Evolutionary conservation across 2,888 invertebrate species (phyloP).

Genomic region (Caenorhabditis uteleia): DNA sequence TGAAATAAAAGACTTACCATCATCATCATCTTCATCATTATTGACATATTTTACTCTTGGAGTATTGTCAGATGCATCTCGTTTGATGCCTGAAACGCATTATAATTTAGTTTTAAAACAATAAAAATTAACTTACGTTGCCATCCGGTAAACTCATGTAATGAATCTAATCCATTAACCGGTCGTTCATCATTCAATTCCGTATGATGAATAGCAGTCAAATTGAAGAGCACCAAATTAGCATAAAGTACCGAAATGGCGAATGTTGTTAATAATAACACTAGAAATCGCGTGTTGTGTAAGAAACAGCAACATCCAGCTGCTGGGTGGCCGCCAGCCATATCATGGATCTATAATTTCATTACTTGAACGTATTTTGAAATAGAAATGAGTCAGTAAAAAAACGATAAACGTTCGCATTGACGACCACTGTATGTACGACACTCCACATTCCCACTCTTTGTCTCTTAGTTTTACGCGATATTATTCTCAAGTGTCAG

Average conservation of each 20-base stretch:
- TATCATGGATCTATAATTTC: slow-evolving; percentile 22
- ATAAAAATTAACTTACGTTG: slow-evolving; percentile 14
- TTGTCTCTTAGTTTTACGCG: no score
- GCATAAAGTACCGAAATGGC: slow-evolving; percentile 49
- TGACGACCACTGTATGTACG: no score
- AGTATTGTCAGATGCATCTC: not conserved
- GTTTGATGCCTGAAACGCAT: no score
- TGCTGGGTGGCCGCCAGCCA: slow-evolving; percentile 33
- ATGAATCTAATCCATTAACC: slow-evolving; percentile 29
- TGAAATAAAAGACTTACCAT: not conserved
- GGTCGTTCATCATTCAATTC: slow-evolving; percentile 33
- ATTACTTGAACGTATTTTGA: not conserved
- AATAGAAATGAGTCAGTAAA: no score
- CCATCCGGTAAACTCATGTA: slow-evolving; percentile 33
- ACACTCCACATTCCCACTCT: no score
- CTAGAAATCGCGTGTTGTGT: slow-evolving; percentile 49
- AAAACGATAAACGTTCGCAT: no score
- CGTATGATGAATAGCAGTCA: slow-evolving; percentile 46
- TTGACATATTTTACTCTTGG: not conserved
- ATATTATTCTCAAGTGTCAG: no score
- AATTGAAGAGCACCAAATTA: slow-evolving; percentile 54
- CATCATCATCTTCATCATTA: not conserved
- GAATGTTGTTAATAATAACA: slow-evolving; percentile 48
- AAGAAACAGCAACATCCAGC: slow-evolving; percentile 52
- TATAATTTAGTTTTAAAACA: not conserved